Conservation (phyloP, 2,113 vertebrate genomes). For the Gymnocephalus cernua region DNA sequence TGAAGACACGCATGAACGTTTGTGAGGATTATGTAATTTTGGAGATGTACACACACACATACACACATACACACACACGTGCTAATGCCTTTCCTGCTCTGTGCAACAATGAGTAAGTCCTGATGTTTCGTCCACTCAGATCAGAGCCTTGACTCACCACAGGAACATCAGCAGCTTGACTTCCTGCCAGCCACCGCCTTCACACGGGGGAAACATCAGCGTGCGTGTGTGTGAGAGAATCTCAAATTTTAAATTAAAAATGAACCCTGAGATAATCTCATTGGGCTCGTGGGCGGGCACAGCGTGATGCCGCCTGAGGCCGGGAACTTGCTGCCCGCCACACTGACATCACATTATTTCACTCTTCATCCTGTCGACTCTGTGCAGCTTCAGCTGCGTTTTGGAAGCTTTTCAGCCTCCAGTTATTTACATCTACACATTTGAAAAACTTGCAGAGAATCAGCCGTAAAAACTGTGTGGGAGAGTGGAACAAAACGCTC, state of each 20-base stretch:
- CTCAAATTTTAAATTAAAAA: background rate
- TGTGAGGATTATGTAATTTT: constrained; percentile 31
- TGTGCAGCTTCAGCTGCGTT: background rate
- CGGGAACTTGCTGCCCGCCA: constrained; percentile 12
- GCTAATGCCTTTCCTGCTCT: background rate
- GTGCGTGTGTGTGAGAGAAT: background rate
- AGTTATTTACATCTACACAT: background rate
- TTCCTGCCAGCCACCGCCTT: background rate
- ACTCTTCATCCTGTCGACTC: background rate
- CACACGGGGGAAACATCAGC: background rate
- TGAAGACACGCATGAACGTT: background rate
- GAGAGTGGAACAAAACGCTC: background rate
- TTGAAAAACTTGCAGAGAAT: background rate
- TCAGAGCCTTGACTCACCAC: background rate
- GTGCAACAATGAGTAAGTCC: constrained; percentile 8
- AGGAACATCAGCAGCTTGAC: constrained; percentile 15
- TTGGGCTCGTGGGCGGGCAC: background rate
- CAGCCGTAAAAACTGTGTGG: background rate
- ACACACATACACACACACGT: constrained; percentile 1
- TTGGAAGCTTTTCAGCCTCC: background rate
- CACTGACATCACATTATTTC: constrained; percentile 3
- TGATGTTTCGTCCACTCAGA: constrained; percentile 27
- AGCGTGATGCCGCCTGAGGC: background rate
- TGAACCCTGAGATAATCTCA: constrained; percentile 9
- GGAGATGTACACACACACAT: background rate